A percentile compares a stretch with the other conserved stretches of the same genome.
Conservation (phyloP, 2,888 invertebrate species). For the Ophion ventricosus region DNA sequence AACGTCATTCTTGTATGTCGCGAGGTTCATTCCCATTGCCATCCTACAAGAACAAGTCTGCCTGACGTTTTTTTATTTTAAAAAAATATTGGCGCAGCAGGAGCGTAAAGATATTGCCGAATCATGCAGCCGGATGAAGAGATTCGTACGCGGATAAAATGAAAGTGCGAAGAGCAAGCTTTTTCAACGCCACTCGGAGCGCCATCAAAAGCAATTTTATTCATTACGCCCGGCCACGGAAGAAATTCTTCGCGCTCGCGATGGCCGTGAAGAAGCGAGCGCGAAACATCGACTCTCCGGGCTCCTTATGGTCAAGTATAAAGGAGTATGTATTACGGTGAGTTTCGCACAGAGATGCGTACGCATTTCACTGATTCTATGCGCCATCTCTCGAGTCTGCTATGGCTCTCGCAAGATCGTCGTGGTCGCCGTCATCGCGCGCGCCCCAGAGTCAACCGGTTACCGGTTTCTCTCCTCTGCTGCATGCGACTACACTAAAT, state of each 20-base stretch:
- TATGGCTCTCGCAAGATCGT: slow-evolving; percentile 40
- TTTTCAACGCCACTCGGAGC: slow-evolving; percentile 18
- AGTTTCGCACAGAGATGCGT: slow-evolving; percentile 34
- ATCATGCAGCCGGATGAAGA: slow-evolving; percentile 46
- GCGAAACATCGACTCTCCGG: slow-evolving; percentile 7
- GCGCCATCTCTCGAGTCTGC: slow-evolving; percentile 48
- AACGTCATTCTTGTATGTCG: too few relatives aligned
- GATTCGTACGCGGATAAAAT: slow-evolving; percentile 19
- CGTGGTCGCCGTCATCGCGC: slow-evolving; percentile 39
- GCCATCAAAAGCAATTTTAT: slow-evolving; percentile 47
- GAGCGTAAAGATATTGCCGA: slow-evolving; percentile 40
- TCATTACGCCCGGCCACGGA: slow-evolving; percentile 30
- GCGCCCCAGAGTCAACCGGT: slow-evolving; percentile 56
- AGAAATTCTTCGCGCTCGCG: slow-evolving; percentile 4
- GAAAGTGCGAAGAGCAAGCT: slow-evolving; percentile 28
- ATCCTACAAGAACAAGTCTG: not conserved
- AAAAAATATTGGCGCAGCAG: slow-evolving; percentile 26
- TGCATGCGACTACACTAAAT: not conserved
- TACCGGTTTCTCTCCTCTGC: slow-evolving; percentile 48
- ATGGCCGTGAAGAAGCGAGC: not conserved
- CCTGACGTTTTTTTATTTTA: not conserved
- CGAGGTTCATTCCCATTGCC: not conserved
- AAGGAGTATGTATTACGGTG: not conserved
- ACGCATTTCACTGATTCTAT: slow-evolving; percentile 44
- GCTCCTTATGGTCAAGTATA: not conserved